A percentile compares a stretch with the other conserved stretches of the same genome.
These are phyloP conservation scores for Hydrolagus colliei DNA, from an alignment of 2,797 vertebrate genomes.

Conservation along the genomic window DNA sequence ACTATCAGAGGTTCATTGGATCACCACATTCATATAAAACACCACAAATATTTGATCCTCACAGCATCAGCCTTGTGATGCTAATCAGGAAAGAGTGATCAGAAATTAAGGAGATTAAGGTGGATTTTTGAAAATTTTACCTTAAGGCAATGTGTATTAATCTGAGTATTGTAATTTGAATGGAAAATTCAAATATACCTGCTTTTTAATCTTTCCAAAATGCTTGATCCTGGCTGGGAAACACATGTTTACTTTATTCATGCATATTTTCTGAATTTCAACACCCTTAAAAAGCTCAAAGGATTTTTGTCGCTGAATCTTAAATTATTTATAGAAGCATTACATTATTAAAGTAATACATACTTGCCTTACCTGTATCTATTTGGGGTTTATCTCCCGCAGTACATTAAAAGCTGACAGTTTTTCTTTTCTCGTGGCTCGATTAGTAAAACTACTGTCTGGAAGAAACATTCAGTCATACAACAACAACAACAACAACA, in stretches of 20 bases:
- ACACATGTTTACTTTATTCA: not conserved
- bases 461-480: too few relatives aligned
- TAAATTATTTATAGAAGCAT: not conserved
- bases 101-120: constrained; percentile 8
- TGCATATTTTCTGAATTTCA: not conserved
- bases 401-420: not conserved
- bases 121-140: not conserved
- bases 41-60: not conserved
- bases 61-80: not conserved
- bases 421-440: not conserved
- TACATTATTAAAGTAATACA: not conserved
- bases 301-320: not conserved
- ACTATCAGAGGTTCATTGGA: not conserved
- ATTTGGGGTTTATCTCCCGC: not conserved
- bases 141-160: not conserved
- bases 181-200: not conserved
- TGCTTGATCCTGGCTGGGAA: not conserved
- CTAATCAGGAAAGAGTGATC: not conserved
- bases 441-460: too few relatives aligned
- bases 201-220: not conserved
- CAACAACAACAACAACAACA: too few relatives aligned
- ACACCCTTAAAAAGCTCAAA: not conserved
- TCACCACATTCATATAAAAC: not conserved
- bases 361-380: not conserved
- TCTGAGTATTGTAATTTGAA: not conserved